Conservation (phyloP, 2,113 vertebrate species). For the Mustela lutreola region DNA sequence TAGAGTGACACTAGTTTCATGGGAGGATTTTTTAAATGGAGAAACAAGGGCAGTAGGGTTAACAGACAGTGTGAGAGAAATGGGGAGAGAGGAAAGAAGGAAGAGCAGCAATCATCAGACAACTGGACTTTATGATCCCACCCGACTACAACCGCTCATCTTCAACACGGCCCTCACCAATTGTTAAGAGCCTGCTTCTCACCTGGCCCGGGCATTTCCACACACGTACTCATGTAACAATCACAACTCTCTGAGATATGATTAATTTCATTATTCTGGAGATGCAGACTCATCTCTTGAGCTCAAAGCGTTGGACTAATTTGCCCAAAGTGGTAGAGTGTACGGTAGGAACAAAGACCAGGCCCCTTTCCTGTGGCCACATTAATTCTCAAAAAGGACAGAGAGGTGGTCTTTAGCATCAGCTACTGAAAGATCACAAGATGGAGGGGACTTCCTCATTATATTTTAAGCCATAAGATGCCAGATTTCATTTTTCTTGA, state of each 20-base stretch:
- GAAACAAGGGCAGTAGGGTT: not conserved
- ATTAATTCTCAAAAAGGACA: not conserved
- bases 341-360: not conserved
- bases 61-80: not conserved
- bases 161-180: fast-evolving
- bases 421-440: not conserved
- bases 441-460: not conserved
- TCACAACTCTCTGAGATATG: too few relatives aligned
- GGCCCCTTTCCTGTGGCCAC: not conserved
- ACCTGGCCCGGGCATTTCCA: not conserved
- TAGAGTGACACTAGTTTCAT: not conserved
- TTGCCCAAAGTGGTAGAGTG: too few relatives aligned
- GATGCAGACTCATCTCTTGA: not conserved
- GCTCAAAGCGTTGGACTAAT: not conserved
- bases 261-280: not conserved
- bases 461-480: not conserved
- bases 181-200: too few relatives aligned
- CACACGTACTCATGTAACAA: fast-evolving
- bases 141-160: fast-evolving
- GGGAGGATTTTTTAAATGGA: not conserved
- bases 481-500: not conserved
- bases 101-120: fast-evolving
- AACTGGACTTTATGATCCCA: fast-evolving
- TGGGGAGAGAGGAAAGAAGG: not conserved
- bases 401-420: not conserved